Evolutionary conservation across 2,113 vertebrate species (phyloP), one percentile per base, ranked within the genome.

Genomic region (Nettapus auritus): DNA sequence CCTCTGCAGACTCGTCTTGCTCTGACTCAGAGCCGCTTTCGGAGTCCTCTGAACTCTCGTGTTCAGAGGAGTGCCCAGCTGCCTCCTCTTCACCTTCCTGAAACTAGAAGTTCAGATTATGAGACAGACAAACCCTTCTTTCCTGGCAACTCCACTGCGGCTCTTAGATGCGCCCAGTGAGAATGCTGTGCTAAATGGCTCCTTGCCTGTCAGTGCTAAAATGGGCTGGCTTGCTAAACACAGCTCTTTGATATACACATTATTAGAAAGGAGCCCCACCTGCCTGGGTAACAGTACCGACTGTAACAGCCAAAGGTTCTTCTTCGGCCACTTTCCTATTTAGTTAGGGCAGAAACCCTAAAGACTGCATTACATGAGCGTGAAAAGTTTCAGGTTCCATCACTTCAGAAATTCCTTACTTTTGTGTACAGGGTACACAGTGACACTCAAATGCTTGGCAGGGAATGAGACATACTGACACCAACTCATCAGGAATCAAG

Each of bases 31-130:
- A 97, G 67, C 97, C 96, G 23, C 90, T 98, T 87, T 97, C 97
- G 3, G 98, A 98, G 53, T 98, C 98, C 60, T 98, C 97, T 76
- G 98, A 97, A 95, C 97, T 98, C 82, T 98, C 98, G 46, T 90
- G 94, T 36, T 98, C 97, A 90, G 97, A 97, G 57, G 97, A 97
- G 52, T 97, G 97, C 85, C 97, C 97, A 40, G 64, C 95, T 46
- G 90, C 89, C 4, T 97, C 97, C 2, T 95, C 95, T 68, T 98
- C 98, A 69, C 82, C 83, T 76, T 98, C 98, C 86, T 98, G 98
- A 90, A 97, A 96, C 98, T 98, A 86, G 48, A 97, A 97, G 63
- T 63, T 86, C 89, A 92, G 77, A 76, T 82, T 86, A 87, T 53
- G 48, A 92, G 75, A 90, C 5, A 90, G 59, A 70, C 15, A 88